phyloP scores from a whole-genome alignment of 2,113 vertebrate genomes.

The Vulpes ferrilata region DNA sequence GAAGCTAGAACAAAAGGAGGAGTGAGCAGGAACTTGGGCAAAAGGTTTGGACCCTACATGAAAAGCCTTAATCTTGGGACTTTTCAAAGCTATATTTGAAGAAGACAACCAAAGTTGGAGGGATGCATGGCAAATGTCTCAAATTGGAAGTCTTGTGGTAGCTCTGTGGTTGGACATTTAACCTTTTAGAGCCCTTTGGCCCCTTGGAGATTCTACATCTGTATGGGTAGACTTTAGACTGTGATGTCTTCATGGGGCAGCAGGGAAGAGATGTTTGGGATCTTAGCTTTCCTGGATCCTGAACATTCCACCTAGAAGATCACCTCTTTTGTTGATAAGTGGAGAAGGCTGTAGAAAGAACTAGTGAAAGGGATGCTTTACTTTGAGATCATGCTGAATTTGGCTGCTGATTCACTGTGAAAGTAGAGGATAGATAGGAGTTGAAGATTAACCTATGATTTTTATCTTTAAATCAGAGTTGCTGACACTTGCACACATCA shows the following conservation, averaged over 20 bases:
- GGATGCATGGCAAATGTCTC: rapidly evolving
- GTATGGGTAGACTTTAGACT: not conserved
- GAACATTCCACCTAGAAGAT: not conserved
- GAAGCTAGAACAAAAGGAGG: not conserved
- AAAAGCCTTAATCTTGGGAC: not conserved
- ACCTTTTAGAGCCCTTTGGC: not conserved
- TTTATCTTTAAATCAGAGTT: conserved; percentile 38
- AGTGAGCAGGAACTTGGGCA: not conserved
- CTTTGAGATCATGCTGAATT: not conserved
- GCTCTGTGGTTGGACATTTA: not conserved
- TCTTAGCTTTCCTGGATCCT: not conserved
- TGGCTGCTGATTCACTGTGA: not conserved
- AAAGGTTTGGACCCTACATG: not conserved
- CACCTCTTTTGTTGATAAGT: not conserved
- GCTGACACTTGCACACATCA: not conserved
- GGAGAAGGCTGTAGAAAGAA: not conserved
- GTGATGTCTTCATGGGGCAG: not conserved
- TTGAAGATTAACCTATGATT: conserved; percentile 41
- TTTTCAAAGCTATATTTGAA: conserved; percentile 1
- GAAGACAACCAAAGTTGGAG: not conserved
- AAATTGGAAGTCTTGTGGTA: not conserved
- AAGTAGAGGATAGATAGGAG: not conserved
- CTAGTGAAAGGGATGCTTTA: not conserved
- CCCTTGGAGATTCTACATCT: not conserved
- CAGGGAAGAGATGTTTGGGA: not conserved